Evolutionary conservation across 2,797 vertebrate genomes (phyloP).

Genomic region (Podarcis lilfordi): DNA sequence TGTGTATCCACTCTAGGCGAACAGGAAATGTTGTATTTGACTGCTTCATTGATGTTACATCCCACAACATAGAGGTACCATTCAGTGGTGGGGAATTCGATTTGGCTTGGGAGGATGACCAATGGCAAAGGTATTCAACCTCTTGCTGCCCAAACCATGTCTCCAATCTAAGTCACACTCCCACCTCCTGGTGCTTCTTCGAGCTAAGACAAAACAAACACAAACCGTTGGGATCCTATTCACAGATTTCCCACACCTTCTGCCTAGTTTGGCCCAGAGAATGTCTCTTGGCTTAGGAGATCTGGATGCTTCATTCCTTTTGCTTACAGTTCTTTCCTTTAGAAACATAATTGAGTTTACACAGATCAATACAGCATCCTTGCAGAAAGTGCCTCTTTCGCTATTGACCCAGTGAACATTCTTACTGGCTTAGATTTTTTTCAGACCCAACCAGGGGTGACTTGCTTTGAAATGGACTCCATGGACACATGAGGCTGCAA

Average conservation of each 20-base stretch:
- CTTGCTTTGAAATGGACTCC: neutral
- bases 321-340: neutral
- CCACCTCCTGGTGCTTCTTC: neutral
- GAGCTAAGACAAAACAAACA: neutral
- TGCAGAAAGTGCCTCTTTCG: slow-evolving; percentile 23
- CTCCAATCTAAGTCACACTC: neutral
- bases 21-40: no score
- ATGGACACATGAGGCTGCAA: neutral
- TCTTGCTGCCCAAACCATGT: neutral
- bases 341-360: neutral
- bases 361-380: slow-evolving; percentile 24
- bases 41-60: no score
- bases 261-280: neutral
- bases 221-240: no score
- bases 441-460: neutral
- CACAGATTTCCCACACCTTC: neutral
- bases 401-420: slow-evolving; percentile 11
- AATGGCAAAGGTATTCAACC: neutral
- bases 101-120: neutral
- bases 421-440: slow-evolving; percentile 12
- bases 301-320: fast-evolving
- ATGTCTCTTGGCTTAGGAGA: slow-evolving; percentile 33
- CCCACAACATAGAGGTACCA: neutral
- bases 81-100: neutral
- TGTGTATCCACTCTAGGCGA: no score